Base-by-base conservation (phyloP, 2,113 vertebrate species). In the Halcyon malimbica region DNA sequence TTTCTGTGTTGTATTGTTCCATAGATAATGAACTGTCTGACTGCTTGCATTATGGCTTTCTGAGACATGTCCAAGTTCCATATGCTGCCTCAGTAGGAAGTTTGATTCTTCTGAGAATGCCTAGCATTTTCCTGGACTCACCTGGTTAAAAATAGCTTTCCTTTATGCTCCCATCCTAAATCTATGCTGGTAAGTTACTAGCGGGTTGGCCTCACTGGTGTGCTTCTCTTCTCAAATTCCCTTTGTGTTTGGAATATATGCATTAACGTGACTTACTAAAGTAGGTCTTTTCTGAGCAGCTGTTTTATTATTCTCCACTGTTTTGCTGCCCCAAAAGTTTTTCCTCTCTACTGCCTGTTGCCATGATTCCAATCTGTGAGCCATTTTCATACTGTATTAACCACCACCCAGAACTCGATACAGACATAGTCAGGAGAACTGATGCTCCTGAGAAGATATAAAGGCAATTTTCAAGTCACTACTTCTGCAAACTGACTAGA, bases 1-100 rank as follows among this genome's bases (percentile, higher is more conserved):
- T 71, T 60, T 44, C 10, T 37, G 9, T 35, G 35, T 28, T 11
- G 0, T 20, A 11, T 42, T 0, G 0, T 54, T 70, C 19, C 13
- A 10, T 24, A 39, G 24, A 4, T 54, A n/a, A 11, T 20, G 1
- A 18, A 12, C 39, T 60, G 8, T 29, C 48, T 60, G 16, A 41
- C 37, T 56, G 18, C 13, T 63, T 63, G 18, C 35, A 6, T n/a
- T 41, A 6, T 10, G 17, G 3, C 7, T 86, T 69, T 51, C 35
- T 56, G 53, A 69, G 42, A 19, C 15, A 37, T 41, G 5, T 16
- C 33, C 3, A n/a, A 46, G 21, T 26, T 83, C 18, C 6, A 19
- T 48, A 51, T 60, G 7, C 7, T 88, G 33, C 5, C 9, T 13
- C 28, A 44, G 48, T 50, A 51, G 56, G 18, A 71, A 62, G 28